Evolutionary conservation across 2,888 invertebrate genomes (phyloP).

Genomic region (Cephus runcator): DNA sequence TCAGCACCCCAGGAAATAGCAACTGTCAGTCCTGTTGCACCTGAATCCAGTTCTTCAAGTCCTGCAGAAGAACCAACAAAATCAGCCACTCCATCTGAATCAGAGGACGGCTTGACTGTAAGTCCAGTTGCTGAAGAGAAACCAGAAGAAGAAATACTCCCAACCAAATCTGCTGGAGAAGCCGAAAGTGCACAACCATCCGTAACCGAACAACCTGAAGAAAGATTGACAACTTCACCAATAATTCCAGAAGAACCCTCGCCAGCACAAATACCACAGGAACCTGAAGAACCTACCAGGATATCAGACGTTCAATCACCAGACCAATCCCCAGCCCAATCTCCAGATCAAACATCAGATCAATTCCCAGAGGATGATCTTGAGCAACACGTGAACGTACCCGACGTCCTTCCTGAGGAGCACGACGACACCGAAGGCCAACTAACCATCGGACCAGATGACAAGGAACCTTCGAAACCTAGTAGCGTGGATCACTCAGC

Average conservation of each 20-base stretch:
- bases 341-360: constrained; percentile 8
- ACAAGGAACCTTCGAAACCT: constrained; percentile 9
- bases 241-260: constrained; percentile 16
- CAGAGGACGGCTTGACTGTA: constrained; percentile 58
- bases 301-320: neutral
- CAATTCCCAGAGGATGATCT: constrained; percentile 13
- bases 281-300: constrained; percentile 3
- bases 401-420: constrained; percentile 12
- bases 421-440: constrained; percentile 34
- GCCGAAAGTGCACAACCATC: neutral
- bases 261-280: constrained; percentile 22
- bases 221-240: constrained; percentile 18
- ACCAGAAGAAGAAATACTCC: constrained; percentile 9
- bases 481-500: constrained; percentile 9
- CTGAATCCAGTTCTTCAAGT: constrained; percentile 46
- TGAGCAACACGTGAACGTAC: constrained; percentile 11
- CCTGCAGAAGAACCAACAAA: constrained; percentile 15
- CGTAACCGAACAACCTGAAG: constrained; percentile 6
- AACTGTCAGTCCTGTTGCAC: neutral
- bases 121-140: neutral
- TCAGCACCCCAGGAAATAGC: constrained; percentile 9
- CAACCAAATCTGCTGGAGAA: constrained; percentile 19
- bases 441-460: constrained; percentile 35
- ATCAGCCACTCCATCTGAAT: constrained; percentile 30
- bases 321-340: neutral